Conservation (phyloP, 1,140 invertebrate species). For the Fopius arisanus region DNA sequence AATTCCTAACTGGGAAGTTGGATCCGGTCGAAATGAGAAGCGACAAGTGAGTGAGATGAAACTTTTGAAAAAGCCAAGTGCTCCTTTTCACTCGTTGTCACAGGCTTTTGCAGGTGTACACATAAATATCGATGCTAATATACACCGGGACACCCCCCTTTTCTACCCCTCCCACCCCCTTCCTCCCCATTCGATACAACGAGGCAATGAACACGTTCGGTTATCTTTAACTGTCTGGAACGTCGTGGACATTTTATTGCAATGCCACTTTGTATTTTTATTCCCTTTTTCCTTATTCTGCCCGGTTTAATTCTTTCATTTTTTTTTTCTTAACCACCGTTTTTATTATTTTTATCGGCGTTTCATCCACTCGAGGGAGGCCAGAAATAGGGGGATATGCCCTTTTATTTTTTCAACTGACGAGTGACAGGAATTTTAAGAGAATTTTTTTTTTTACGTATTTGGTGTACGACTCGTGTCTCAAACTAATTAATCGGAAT, state of each 20-base stretch:
- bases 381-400: no score
- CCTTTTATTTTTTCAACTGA: not conserved
- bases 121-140: conserved; percentile 65
- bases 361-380: not conserved
- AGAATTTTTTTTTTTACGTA: not conserved
- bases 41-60: not conserved
- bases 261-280: conserved; percentile 22
- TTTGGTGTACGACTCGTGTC: conserved; percentile 2
- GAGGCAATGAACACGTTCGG: conserved; percentile 36
- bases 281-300: not conserved
- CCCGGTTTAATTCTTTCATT: not conserved
- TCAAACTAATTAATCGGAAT: conserved; percentile 22
- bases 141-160: conserved; percentile 33
- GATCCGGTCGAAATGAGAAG: conserved; percentile 61
- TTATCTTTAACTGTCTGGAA: conserved; percentile 36
- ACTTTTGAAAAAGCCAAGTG: not conserved
- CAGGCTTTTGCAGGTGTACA: conserved; percentile 56
- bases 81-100: conserved; percentile 6
- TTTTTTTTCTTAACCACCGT: conserved; percentile 3
- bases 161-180: no score
- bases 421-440: not conserved
- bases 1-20: conserved; percentile 63
- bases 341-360: not conserved
- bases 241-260: conserved; percentile 30
- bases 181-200: not conserved